Evolutionary conservation across 2,797 vertebrate genomes (phyloP).

Genomic region (Diceros bicornis): DNA sequence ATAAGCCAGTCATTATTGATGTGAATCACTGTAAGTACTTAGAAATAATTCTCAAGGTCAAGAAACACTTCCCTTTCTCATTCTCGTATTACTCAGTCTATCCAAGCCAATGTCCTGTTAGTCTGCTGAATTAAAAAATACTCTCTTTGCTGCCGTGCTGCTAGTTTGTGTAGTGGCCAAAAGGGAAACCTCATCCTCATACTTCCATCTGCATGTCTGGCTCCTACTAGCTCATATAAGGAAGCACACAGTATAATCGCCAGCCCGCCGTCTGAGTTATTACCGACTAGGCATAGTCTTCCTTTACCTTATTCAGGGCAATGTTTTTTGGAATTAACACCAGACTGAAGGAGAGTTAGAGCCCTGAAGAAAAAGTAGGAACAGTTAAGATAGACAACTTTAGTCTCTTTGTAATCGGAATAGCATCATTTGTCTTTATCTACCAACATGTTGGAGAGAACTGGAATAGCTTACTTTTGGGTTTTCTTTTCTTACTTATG

Average conservation of each 20-base stretch:
- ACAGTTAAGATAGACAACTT: neutral
- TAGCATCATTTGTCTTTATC: neutral
- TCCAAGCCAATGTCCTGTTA: neutral
- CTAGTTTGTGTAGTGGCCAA: neutral
- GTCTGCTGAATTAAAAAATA: neutral
- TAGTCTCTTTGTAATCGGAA: neutral
- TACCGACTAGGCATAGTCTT: neutral
- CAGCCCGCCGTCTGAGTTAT: neutral
- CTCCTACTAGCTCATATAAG: neutral
- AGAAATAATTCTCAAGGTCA: constrained; percentile 16
- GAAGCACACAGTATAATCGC: neutral
- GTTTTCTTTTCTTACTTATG: neutral
- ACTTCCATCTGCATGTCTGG: neutral
- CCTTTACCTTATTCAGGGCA: neutral
- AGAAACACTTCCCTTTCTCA: neutral
- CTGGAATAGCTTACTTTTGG: neutral
- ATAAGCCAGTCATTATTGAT: neutral
- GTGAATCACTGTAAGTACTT: neutral
- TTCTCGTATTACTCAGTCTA: neutral
- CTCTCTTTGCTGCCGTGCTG: neutral
- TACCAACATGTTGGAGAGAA: neutral
- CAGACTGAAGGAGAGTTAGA: neutral
- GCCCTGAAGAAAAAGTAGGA: neutral
- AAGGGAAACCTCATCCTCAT: neutral
- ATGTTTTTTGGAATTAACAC: neutral